Base-by-base conservation (phyloP, 1,140 invertebrate genomes). In the Eufriesea mexicana region DNA sequence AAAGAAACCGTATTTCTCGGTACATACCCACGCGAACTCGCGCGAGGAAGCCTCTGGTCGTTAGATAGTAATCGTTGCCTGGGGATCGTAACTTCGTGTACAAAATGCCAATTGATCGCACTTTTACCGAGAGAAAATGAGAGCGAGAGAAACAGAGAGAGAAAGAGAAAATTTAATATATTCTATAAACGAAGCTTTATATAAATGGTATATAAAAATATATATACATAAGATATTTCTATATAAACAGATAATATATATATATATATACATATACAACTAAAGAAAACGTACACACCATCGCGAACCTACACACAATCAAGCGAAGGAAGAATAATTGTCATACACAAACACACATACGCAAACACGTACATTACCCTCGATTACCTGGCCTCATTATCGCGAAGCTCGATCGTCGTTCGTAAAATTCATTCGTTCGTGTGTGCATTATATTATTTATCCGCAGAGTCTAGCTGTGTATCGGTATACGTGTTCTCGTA, bases 171-270 rank as follows among this genome's bases (percentile, higher is more conserved):
- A 64, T 89, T 89, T 89, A 89, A 89, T 89, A 89, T 89, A 89
- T 89, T 89, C 83, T 89, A 89, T 85, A 51, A 77, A 84, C 79
- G 71, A 61, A 89, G 78, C 80, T 85, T 85, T 86, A 89, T 85
- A 85, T 81, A 84, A 76, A 86, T 80, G 23, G 49, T 14, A 76
- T 57, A 73, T 25, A 81, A 35, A 73, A 20, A 54, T 42, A 83
- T 49, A 86, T 45, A 51, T 81, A 70, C 61, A 88, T 83, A 71
- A 72, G 73, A 88, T 85, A 85, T 88, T 79, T 88, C 72, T 76
- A 81, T 82, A 75, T 88, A 83, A 77, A 85, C 28, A 77, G 73
- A 88, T 85, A 83, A 83, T 77, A 70, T 84, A 81, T 72, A 57
- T 84, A 68, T 81, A 83, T 77, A 70, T 84, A 81, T 72, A 57